A percentile compares a stretch with the other conserved stretches of the same genome.
Evolutionary conservation across 2,113 vertebrate species (phyloP).

Genomic region (Todiramphus chloris): DNA sequence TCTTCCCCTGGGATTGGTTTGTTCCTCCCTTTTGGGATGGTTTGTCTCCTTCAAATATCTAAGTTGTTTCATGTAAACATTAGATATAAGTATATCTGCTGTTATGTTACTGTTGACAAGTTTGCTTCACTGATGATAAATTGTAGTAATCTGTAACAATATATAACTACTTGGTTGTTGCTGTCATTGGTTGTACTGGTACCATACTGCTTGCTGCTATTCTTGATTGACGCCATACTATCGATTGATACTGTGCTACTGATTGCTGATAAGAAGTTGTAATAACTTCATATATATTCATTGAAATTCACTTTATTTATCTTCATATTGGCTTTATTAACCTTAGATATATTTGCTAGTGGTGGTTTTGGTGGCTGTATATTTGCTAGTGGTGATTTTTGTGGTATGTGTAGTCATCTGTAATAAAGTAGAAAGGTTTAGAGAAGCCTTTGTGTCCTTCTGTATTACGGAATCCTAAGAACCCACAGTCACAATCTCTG

Average conservation of each 20-base stretch:
- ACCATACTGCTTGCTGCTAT: not conserved
- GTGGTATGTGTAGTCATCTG: not conserved
- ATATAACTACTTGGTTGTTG: not conserved
- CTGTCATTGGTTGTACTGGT: not conserved
- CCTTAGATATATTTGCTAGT: not conserved
- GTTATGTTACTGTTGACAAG: not conserved
- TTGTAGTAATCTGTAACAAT: not conserved
- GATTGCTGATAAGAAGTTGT: not conserved
- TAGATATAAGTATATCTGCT: not conserved
- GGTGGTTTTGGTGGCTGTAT: not conserved
- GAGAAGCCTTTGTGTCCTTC: not conserved
- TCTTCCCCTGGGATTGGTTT: not conserved
- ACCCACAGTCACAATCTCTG: fast-evolving
- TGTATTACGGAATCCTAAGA: not conserved
- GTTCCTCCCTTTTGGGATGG: not conserved
- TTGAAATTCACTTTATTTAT: not conserved
- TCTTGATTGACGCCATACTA: not conserved
- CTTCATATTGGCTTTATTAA: not conserved
- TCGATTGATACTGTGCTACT: not conserved
- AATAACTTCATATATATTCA: not conserved
- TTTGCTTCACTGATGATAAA: not conserved
- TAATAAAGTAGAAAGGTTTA: not conserved
- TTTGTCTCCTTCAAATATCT: not conserved
- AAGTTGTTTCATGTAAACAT: not conserved
- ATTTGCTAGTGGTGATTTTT: not conserved